These are phyloP conservation scores for Achlya flavicornis DNA, from an alignment of 2,888 invertebrate genomes.

Conservation along the genomic window DNA sequence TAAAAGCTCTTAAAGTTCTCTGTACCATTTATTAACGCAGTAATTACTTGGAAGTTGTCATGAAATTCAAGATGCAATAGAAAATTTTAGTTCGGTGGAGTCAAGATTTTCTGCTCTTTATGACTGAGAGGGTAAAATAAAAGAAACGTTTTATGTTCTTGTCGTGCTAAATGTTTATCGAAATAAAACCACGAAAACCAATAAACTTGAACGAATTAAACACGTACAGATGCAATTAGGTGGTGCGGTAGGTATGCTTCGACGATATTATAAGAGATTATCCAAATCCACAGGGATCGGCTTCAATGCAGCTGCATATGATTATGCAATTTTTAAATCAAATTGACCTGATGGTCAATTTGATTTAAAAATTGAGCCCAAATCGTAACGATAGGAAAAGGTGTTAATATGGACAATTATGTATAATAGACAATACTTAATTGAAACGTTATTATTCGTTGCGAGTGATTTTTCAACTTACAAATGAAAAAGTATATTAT, in stretches of 20 bases:
- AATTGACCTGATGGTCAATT: too few species aligned
- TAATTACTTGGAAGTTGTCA: background rate
- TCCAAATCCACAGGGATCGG: constrained; percentile 37
- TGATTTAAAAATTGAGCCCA: constrained; percentile 30
- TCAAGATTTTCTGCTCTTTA: constrained; percentile 4
- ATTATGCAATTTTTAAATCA: too few species aligned
- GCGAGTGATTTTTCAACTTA: too few species aligned
- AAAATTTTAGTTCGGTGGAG: background rate
- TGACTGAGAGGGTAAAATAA: constrained; percentile 1
- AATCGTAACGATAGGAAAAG: background rate
- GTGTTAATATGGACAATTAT: too few species aligned
- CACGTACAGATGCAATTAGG: constrained; percentile 18
- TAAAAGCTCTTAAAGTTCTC: background rate
- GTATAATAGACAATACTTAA: too few species aligned
- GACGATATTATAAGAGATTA: constrained; percentile 31
- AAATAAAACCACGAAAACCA: constrained; percentile 29
- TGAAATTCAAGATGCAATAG: constrained; percentile 1
- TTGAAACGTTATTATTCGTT: too few species aligned
- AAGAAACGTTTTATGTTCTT: background rate
- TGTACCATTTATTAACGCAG: background rate
- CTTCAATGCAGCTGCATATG: constrained; percentile 53
- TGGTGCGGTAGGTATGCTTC: constrained; percentile 19
- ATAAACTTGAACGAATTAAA: constrained; percentile 33
- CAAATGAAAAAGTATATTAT: too few species aligned
- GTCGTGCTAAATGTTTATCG: constrained; percentile 13